These are phyloP conservation scores for Netelia fuscicornis DNA, from an alignment of 2,888 invertebrate species.

Conservation along the genomic window DNA sequence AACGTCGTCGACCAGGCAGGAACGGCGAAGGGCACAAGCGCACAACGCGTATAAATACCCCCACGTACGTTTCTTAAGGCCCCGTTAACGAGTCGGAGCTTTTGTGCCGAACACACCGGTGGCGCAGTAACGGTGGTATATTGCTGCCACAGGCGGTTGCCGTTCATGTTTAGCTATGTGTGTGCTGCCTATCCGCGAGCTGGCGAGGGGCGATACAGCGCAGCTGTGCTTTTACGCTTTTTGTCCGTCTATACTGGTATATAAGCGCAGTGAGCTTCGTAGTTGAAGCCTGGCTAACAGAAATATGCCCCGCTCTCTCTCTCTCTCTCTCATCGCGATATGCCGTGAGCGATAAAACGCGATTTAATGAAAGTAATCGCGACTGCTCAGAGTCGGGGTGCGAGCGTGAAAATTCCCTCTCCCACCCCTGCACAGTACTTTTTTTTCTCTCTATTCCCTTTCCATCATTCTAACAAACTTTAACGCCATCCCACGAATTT, in stretches of 20 bases:
- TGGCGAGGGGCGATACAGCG: slow-evolving; percentile 9
- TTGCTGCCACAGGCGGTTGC: slow-evolving; percentile 38
- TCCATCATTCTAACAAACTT: slow-evolving; percentile 15
- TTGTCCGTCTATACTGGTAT: slow-evolving; percentile 28
- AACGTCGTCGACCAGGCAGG: background rate
- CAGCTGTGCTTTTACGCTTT: slow-evolving; percentile 57
- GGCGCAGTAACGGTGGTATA: slow-evolving; percentile 28
- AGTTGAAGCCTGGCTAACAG: slow-evolving; percentile 27
- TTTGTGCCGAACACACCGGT: slow-evolving; percentile 27
- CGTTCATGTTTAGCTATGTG: slow-evolving; percentile 20
- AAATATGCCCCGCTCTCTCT: background rate
- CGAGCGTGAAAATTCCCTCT: slow-evolving; percentile 28
- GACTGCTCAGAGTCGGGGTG: slow-evolving; percentile 43
- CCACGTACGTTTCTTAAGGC: slow-evolving; percentile 61
- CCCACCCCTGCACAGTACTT: background rate
- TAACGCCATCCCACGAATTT: slow-evolving; percentile 4
- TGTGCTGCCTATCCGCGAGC: background rate
- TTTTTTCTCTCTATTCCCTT: slow-evolving; percentile 2
- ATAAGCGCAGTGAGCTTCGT: slow-evolving; percentile 4
- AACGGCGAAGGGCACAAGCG: background rate
- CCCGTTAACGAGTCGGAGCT: slow-evolving; percentile 64
- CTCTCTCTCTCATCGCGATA: slow-evolving; percentile 40
- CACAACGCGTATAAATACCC: slow-evolving; percentile 51
- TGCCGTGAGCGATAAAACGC: slow-evolving; percentile 57
- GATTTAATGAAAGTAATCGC: slow-evolving; percentile 66